phyloP scores from a whole-genome alignment of 2,888 invertebrate genomes.

The Hypercompe scribonia region DNA sequence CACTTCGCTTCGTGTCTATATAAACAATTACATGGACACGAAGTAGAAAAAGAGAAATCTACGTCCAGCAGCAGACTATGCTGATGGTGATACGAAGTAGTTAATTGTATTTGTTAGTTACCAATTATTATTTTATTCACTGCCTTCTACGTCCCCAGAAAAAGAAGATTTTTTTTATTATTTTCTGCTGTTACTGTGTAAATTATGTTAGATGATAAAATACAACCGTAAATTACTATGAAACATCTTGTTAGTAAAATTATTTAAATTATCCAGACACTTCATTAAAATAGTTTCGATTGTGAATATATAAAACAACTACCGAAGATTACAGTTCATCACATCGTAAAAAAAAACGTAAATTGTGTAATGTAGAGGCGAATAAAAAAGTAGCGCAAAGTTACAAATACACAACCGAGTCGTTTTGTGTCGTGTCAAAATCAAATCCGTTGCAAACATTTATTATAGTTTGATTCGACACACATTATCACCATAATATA shows the following conservation, averaged over 20 bases:
- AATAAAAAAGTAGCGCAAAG: background rate
- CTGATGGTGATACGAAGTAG: too few species aligned
- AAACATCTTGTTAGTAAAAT: conserved; percentile 42
- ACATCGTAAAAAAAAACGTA: conserved; percentile 12
- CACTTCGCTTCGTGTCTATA: too few species aligned
- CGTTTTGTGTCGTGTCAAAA: too few species aligned
- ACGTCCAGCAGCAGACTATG: too few species aligned
- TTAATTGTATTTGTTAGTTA: too few species aligned
- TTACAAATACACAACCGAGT: background rate
- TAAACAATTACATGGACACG: too few species aligned
- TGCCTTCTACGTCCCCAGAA: too few species aligned
- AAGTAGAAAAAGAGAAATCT: too few species aligned
- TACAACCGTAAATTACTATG: conserved; percentile 40
- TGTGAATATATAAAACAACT: conserved; percentile 9
- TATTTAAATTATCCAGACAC: conserved; percentile 11
- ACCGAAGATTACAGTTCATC: conserved; percentile 34
- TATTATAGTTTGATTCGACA: background rate
- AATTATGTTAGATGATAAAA: conserved; percentile 50
- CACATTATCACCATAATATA: background rate
- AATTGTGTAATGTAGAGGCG: background rate
- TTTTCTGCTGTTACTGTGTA: conserved; percentile 18
- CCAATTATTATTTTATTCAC: too few species aligned
- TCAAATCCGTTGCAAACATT: background rate
- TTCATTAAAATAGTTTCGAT: conserved; percentile 18
- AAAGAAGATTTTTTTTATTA: background rate